A percentile compares a stretch with the other conserved stretches of the same genome.
phyloP scores from a whole-genome alignment of 2,888 invertebrate genomes.

The Caenorhabditis sp. region DNA sequence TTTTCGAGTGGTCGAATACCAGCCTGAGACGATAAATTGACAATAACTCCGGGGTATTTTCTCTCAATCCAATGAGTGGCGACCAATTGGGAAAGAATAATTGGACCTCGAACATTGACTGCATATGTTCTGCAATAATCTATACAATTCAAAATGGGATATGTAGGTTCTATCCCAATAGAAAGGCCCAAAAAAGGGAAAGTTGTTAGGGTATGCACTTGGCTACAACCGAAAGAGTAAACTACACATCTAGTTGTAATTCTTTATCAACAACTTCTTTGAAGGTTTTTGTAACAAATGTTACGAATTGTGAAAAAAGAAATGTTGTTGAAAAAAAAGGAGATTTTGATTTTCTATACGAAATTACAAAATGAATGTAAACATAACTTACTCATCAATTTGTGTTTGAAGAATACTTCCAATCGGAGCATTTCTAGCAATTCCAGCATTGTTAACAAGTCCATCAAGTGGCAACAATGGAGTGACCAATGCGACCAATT shows the following conservation, averaged over 20 bases:
- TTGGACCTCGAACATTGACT: slow-evolving; percentile 48
- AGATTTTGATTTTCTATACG: too few species aligned
- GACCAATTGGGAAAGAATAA: slow-evolving; percentile 49
- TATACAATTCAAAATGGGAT: too few species aligned
- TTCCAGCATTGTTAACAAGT: slow-evolving; percentile 57
- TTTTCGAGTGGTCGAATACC: slow-evolving; percentile 44
- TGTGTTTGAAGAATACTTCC: slow-evolving; percentile 41
- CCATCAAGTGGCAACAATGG: slow-evolving; percentile 47
- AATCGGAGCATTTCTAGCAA: slow-evolving; percentile 40
- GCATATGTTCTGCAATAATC: slow-evolving; percentile 38
- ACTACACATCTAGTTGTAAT: too few species aligned
- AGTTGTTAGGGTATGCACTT: too few species aligned
- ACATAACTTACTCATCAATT: slow-evolving; percentile 38
- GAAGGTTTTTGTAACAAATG: too few species aligned
- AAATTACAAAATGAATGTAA: too few species aligned
- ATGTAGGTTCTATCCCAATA: too few species aligned
- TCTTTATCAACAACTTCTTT: too few species aligned
- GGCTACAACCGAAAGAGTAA: too few species aligned
- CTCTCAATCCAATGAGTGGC: slow-evolving; percentile 31
- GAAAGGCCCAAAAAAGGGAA: too few species aligned
- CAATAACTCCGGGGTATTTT: slow-evolving; percentile 42
- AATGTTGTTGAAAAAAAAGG: too few species aligned
- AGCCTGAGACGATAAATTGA: slow-evolving; percentile 56
- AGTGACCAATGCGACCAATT: slow-evolving; percentile 26
- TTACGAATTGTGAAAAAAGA: too few species aligned